phyloP scores from a whole-genome alignment of 2,797 vertebrate genomes.

The Premnoplex brunnescens region DNA sequence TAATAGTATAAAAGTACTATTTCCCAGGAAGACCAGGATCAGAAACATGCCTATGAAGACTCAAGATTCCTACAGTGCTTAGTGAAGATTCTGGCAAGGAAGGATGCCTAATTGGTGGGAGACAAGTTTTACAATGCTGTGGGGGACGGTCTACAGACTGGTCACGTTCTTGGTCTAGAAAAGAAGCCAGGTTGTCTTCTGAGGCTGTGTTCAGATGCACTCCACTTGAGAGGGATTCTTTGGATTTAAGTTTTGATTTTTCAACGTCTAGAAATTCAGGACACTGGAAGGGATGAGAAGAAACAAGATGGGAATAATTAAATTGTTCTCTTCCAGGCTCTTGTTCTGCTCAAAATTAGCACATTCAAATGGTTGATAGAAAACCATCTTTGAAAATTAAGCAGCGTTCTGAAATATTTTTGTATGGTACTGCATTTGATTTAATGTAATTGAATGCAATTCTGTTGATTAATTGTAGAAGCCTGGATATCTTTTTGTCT shows the following conservation, averaged over 20 bases:
- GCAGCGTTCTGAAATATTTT: not conserved
- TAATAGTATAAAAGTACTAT: slow-evolving; percentile 84
- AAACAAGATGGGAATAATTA: not conserved
- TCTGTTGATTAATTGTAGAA: slow-evolving; percentile 16
- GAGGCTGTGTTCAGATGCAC: slow-evolving; percentile 79
- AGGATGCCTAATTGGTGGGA: slow-evolving; percentile 85
- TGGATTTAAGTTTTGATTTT: slow-evolving; percentile 86
- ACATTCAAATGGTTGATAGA: not conserved
- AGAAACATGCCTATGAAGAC: slow-evolving; percentile 88
- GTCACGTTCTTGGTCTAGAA: slow-evolving; percentile 79
- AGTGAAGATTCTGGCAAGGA: slow-evolving; percentile 86
- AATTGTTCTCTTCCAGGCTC: not conserved
- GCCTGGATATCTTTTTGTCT: not conserved
- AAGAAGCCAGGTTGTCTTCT: slow-evolving; percentile 85
- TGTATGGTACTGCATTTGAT: not conserved
- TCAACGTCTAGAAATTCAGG: slow-evolving; percentile 83
- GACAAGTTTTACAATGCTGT: slow-evolving; percentile 79
- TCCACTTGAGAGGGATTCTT: slow-evolving; percentile 85
- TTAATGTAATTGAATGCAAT: not conserved
- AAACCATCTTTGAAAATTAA: not conserved
- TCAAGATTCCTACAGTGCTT: slow-evolving; percentile 78
- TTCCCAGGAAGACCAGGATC: slow-evolving; percentile 89
- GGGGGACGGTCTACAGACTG: slow-evolving; percentile 71
- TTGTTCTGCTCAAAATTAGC: slow-evolving; percentile 23
- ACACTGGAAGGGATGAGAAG: slow-evolving; percentile 76